A percentile compares a stretch with the other conserved stretches of the same genome.
Evolutionary conservation across 2,888 invertebrate genomes (phyloP).

Genomic region (Reticulitermes lucifugus): DNA sequence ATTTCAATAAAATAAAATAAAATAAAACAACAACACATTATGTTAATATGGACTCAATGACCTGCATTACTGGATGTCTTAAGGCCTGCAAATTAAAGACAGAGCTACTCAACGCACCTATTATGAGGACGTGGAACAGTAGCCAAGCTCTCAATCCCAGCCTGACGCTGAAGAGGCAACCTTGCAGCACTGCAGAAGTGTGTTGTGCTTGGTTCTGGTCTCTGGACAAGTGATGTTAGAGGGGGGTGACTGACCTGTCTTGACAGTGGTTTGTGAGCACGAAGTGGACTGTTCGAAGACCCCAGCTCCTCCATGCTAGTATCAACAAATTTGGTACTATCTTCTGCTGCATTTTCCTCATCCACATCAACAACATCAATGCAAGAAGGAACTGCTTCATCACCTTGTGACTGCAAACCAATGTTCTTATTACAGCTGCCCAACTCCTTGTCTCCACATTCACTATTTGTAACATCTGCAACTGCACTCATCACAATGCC

Average conservation of each 20-base stretch:
- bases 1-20: too few species aligned
- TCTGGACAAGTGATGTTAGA: conserved; percentile 13
- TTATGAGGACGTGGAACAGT: conserved; percentile 61
- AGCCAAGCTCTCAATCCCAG: conserved; percentile 26
- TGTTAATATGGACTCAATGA: too few species aligned
- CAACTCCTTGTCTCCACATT: neutral
- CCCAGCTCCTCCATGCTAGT: neutral
- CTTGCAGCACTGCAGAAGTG: conserved; percentile 1
- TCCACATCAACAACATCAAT: neutral
- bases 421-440: neutral
- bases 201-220: neutral
- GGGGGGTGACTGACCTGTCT: conserved; percentile 72
- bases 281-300: conserved; percentile 12
- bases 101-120: conserved; percentile 2
- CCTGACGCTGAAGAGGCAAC: conserved; percentile 30
- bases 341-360: neutral
- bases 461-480: neutral
- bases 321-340: conserved; percentile 30
- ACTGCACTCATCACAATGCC: neutral
- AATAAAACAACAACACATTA: too few species aligned
- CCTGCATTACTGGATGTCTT: too few species aligned
- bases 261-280: conserved; percentile 74
- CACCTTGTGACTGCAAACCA: neutral
- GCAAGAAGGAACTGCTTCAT: neutral
- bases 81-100: too few species aligned